A percentile compares a stretch with the other conserved stretches of the same genome.
Conservation (phyloP, 2,797 vertebrate species). For the Melanotaenia nigrans region DNA sequence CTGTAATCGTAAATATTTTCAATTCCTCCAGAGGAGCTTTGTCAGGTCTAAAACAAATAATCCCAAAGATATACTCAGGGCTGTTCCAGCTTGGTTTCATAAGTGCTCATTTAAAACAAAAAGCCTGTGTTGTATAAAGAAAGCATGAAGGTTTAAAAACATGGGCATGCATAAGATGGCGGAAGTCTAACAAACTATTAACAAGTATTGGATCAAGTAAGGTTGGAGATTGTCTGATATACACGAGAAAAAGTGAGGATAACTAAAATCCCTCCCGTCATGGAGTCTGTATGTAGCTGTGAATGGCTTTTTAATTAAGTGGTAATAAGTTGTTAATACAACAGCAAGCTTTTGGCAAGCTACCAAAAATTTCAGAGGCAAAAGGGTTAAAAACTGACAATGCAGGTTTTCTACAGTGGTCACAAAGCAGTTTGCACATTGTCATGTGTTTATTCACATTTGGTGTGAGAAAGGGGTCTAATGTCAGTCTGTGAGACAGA, state of each 20-base stretch:
- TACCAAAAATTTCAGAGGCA: not conserved
- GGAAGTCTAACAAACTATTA: not conserved
- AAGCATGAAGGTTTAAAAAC: not conserved
- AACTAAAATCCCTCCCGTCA: not conserved
- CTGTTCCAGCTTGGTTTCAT: not conserved
- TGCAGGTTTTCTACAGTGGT: not conserved
- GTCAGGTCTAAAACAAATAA: constrained; percentile 1
- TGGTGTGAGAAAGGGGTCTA: too few relatives aligned
- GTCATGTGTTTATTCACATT: not conserved
- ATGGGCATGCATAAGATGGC: not conserved
- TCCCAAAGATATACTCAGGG: not conserved
- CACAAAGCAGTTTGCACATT: not conserved
- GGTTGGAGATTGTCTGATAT: not conserved
- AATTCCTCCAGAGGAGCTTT: not conserved
- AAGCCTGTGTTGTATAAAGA: not conserved
- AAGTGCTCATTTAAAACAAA: not conserved
- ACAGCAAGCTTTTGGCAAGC: not conserved
- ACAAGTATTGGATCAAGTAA: not conserved
- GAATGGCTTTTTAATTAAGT: not conserved
- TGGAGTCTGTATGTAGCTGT: not conserved
- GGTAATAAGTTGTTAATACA: not conserved
- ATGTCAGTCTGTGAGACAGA: too few relatives aligned
- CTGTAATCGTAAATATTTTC: not conserved
- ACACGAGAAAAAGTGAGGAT: not conserved
- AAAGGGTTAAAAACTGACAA: not conserved